Base-by-base conservation (phyloP, 2,888 invertebrate species). In the Trilocha varians region DNA sequence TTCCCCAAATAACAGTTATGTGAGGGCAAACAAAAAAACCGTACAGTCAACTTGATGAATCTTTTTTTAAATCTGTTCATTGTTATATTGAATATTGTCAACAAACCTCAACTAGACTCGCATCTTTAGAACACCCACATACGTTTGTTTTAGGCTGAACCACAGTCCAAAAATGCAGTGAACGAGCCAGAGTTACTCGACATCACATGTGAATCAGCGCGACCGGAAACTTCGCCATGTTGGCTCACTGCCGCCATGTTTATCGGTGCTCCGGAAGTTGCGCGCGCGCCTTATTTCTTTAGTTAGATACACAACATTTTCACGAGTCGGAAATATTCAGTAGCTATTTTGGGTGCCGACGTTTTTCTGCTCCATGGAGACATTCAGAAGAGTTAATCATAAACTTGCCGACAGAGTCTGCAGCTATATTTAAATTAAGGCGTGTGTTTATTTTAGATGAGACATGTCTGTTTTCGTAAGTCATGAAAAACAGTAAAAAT, bases 201-300 rank as follows among this genome's bases (percentile, higher is more conserved):
- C 68, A 70, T 71, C 68, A 68, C 58, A 69, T 72, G 78, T 84
- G 84, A 85, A 76, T 85, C 84, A 84, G 75, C 80, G 62, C 70
- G 70, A 67, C 80, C 84, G 84, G 84, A 84, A 82, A 73, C 80
- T 65, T 61, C 78, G 83, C 82, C 83, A 84, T 84, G 78, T 83
- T 83, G 82, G 79, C 77, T 75, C 73, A 70, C 65, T 69, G 75
- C 71, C 67, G 73, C 70, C 83, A 84, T 84, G 80, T 85, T 84
- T 84, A 84, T 78, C 72, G 67, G 66, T 62, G 66, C 76, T 73
- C 82, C 83, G 85, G 85, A 85, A 85, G 82, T 82, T 76, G 83
- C 79, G 84, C 77, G 82, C 80, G 73, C 78, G 82, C 80, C 78
- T 74, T 62, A 65, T 74, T 78, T 74, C 83, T 80, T 75, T 72